Conservation (phyloP, 2,888 invertebrate species). For the Hemicrepidius hirtus region DNA sequence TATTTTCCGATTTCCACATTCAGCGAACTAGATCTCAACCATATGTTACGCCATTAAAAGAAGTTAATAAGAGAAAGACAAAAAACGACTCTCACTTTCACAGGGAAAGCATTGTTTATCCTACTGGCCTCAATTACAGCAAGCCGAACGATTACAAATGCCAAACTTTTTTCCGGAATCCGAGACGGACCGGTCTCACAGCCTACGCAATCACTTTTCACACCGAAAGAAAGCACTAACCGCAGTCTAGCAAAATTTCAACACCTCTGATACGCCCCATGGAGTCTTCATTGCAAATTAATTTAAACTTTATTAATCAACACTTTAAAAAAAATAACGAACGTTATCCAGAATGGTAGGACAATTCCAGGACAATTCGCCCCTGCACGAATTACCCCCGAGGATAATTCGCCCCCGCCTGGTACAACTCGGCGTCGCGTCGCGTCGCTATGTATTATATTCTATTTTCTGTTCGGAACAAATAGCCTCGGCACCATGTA, state of each 20-base stretch:
- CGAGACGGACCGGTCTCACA: slow-evolving; percentile 18
- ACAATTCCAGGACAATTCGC: too few relatives aligned
- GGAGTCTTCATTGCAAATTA: neutral
- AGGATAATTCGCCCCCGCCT: too few relatives aligned
- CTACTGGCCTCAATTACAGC: slow-evolving; percentile 49
- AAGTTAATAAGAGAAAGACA: slow-evolving; percentile 42
- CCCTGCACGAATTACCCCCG: too few relatives aligned
- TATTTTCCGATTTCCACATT: neutral
- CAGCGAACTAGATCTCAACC: slow-evolving; percentile 19
- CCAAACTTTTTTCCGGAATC: slow-evolving; percentile 51
- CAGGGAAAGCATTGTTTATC: slow-evolving; percentile 59
- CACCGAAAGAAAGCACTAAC: slow-evolving; percentile 37
- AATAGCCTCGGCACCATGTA: too few relatives aligned
- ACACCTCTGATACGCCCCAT: neutral
- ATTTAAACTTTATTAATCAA: neutral
- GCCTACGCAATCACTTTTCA: slow-evolving; percentile 40
- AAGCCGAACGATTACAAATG: slow-evolving; percentile 48
- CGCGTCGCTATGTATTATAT: too few relatives aligned
- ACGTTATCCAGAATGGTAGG: too few relatives aligned
- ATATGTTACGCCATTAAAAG: slow-evolving; percentile 2
- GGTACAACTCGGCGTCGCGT: too few relatives aligned
- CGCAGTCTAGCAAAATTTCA: neutral
- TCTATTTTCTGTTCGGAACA: too few relatives aligned
- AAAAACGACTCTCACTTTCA: slow-evolving; percentile 63
- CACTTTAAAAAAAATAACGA: too few relatives aligned